Conservation (phyloP, 2,888 invertebrate genomes). For the Drosophila mettleri region DNA sequence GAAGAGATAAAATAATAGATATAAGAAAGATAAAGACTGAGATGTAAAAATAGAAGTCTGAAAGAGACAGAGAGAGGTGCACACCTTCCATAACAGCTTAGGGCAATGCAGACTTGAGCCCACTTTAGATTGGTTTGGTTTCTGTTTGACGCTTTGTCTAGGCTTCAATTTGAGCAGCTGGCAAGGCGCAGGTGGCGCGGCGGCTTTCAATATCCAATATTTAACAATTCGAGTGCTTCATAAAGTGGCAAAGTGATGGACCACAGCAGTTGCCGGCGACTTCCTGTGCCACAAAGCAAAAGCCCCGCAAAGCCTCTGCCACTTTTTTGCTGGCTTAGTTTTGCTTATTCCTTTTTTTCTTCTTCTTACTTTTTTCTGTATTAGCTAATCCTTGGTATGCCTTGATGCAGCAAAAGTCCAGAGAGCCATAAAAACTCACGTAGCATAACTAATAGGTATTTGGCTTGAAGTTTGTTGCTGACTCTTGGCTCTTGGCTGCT, state of each 20-base stretch:
- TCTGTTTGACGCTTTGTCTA: not conserved
- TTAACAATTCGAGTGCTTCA: conserved; percentile 5
- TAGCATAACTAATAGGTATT: conserved; percentile 67
- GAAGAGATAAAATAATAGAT: not conserved
- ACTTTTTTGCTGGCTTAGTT: not conserved
- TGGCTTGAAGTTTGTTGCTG: conserved; percentile 41
- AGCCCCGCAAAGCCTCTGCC: conserved; percentile 5
- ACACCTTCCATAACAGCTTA: not conserved
- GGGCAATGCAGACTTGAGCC: not conserved
- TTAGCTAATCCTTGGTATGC: conserved; percentile 12
- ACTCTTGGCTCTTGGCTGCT: conserved; percentile 16
- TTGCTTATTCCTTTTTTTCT: no score
- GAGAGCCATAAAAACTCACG: conserved; percentile 53
- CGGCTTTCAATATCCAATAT: conserved; percentile 2
- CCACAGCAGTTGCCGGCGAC: not conserved
- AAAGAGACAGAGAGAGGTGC: not conserved
- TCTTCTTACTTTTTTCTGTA: not conserved
- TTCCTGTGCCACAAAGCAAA: not conserved
- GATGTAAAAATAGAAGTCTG: no score
- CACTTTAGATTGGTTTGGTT: not conserved
- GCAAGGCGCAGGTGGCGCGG: not conserved
- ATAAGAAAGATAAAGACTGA: no score
- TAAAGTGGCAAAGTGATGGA: conserved; percentile 14
- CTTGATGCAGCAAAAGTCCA: conserved; percentile 18
- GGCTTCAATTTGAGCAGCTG: not conserved